Conservation (phyloP, 1,140 invertebrate species). For the Zaprionus taronus region DNA sequence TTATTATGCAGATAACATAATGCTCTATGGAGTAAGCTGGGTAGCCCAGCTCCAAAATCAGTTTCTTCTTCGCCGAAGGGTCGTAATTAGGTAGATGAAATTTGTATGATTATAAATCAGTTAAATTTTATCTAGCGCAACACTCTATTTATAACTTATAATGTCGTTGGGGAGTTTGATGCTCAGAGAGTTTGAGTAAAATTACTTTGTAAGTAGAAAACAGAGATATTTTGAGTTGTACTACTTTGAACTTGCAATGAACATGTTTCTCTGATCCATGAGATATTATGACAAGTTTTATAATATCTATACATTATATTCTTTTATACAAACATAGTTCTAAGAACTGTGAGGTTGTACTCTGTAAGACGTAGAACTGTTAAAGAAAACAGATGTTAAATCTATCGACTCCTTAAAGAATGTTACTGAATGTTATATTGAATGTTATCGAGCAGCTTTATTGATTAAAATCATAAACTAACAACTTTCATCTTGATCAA, state of each 20-base stretch:
- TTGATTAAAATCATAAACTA: too few relatives aligned
- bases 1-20: slow-evolving; percentile 40
- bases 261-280: too few relatives aligned
- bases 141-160: background rate
- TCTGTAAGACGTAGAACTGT: too few relatives aligned
- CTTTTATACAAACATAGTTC: too few relatives aligned
- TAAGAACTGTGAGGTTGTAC: too few relatives aligned
- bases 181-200: background rate
- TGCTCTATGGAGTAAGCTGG: background rate
- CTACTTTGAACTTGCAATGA: background rate
- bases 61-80: background rate
- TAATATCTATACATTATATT: too few relatives aligned
- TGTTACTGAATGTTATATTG: too few relatives aligned
- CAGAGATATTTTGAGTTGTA: background rate
- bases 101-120: background rate
- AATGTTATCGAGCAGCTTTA: too few relatives aligned
- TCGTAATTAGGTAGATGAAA: background rate
- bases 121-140: slow-evolving; percentile 6
- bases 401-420: too few relatives aligned
- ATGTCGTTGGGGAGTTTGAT: background rate
- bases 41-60: background rate
- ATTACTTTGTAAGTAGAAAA: background rate
- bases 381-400: too few relatives aligned
- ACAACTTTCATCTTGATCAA: too few relatives aligned
- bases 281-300: too few relatives aligned